A percentile compares a stretch with the other conserved stretches of the same genome.
These are phyloP conservation scores for Melanchra persicariae DNA, from an alignment of 2,888 invertebrate species.

Conservation along the genomic window DNA sequence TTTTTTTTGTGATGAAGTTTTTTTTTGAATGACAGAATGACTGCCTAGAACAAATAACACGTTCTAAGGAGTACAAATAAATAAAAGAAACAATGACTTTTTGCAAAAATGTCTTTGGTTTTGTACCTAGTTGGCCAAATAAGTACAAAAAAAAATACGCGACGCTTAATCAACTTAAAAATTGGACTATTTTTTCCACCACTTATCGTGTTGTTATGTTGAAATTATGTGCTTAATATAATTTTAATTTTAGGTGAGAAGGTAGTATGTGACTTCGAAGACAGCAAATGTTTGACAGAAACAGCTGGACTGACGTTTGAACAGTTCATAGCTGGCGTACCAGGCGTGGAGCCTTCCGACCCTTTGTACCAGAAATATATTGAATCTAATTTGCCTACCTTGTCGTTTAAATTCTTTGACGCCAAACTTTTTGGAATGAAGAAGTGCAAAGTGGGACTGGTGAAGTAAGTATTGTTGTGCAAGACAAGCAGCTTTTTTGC, in stretches of 20 bases:
- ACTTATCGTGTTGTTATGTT: not conserved
- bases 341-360: conserved; percentile 66
- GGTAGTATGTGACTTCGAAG: conserved; percentile 61
- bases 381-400: conserved; percentile 36
- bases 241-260: conserved; percentile 42
- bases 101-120: too few species aligned
- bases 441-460: conserved; percentile 41
- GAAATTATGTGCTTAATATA: too few species aligned
- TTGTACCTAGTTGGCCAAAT: too few species aligned
- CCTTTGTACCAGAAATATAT: conserved; percentile 64
- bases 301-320: conserved; percentile 12
- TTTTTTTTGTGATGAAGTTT: too few species aligned
- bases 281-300: conserved; percentile 56
- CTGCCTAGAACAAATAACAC: too few species aligned
- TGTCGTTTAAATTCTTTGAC: conserved; percentile 51
- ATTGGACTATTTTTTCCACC: not conserved
- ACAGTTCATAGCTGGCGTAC: conserved; percentile 55
- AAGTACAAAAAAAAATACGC: not conserved
- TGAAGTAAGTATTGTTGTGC: conserved; percentile 25
- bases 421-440: conserved; percentile 56
- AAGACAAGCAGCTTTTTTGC: not conserved
- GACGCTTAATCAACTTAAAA: not conserved
- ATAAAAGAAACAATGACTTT: too few species aligned
- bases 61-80: too few species aligned
- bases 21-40: too few species aligned